phyloP scores from a whole-genome alignment of 2,113 vertebrate species.

The Neolamprologus kungweensis region DNA sequence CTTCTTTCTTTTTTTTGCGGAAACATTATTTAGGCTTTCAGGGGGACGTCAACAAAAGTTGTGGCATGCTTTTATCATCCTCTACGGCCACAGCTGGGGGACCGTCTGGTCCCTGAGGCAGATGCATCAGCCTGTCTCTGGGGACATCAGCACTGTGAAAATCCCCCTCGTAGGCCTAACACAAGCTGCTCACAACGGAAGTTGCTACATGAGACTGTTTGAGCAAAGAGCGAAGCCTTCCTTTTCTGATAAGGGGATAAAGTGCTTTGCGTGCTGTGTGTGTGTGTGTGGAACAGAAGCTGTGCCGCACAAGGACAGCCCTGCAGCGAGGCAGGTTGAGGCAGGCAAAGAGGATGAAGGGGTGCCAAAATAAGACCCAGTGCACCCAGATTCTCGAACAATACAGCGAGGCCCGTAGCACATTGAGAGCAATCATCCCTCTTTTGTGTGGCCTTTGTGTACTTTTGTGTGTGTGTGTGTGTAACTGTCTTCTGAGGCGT shows the following conservation, averaged over 20 bases:
- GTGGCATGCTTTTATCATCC: constrained; percentile 8
- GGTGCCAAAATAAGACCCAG: constrained; percentile 44
- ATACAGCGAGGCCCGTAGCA: constrained; percentile 43
- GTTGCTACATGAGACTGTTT: constrained; percentile 60
- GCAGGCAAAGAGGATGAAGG: constrained; percentile 36
- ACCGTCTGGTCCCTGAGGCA: constrained; percentile 28
- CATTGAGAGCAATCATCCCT: constrained; percentile 44
- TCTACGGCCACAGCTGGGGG: constrained; percentile 24
- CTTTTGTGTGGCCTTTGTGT: constrained; percentile 43
- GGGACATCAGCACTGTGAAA: constrained; percentile 57
- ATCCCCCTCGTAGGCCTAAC: constrained; percentile 50
- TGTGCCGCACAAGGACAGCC: constrained; percentile 41
- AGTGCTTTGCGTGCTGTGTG: background rate
- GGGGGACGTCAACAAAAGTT: background rate
- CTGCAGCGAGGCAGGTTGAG: constrained; percentile 44
- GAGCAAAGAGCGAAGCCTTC: constrained; percentile 60
- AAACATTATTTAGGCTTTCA: constrained; percentile 1
- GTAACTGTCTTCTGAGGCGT: constrained; percentile 12
- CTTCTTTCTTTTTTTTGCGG: background rate
- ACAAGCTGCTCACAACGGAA: constrained; percentile 61
- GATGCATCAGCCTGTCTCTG: constrained; percentile 35
- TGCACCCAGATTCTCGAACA: constrained; percentile 52
- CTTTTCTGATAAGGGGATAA: constrained; percentile 66
- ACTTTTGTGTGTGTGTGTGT: background rate
- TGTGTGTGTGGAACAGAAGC: constrained; percentile 15